Evolutionary conservation across 2,113 vertebrate genomes (phyloP).

Genomic region (Cephalopholis sonnerati): DNA sequence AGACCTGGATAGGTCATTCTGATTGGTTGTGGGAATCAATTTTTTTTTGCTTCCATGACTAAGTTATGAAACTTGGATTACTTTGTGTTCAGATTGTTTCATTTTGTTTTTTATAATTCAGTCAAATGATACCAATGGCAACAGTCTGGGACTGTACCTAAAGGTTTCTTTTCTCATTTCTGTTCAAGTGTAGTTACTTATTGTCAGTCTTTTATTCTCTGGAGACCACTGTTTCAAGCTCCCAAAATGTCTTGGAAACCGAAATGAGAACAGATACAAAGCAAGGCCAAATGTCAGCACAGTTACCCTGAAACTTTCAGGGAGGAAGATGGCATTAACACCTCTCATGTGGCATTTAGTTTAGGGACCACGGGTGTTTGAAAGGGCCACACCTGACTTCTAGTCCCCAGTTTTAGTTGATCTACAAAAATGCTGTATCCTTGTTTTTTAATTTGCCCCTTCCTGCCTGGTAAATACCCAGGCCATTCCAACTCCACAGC

Average conservation of each 20-base stretch:
- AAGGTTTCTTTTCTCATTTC: not conserved
- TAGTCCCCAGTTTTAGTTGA: not conserved
- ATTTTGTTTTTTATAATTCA: not conserved
- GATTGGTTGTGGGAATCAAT: not conserved
- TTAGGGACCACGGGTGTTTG: not conserved
- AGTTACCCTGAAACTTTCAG: conserved; percentile 3
- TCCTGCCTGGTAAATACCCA: not conserved
- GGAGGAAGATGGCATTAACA: conserved; percentile 30
- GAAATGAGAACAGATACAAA: conserved; percentile 29
- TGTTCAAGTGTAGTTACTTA: not conserved
- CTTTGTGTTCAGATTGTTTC: too few relatives aligned
- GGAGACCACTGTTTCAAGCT: not conserved
- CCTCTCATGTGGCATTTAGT: conserved; percentile 15
- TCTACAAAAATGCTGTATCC: not conserved
- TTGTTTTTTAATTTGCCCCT: not conserved
- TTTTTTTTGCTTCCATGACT: not conserved
- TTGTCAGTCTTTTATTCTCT: conserved; percentile 12
- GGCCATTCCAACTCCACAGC: not conserved
- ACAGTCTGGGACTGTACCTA: not conserved
- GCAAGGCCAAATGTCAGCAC: not conserved
- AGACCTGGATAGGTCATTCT: not conserved
- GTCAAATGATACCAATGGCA: not conserved
- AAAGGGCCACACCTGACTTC: not conserved
- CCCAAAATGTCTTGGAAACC: conserved; percentile 17
- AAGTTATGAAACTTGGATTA: too few relatives aligned